Conservation (phyloP, 2,888 invertebrate species). For the Coleophora flavipennella region DNA sequence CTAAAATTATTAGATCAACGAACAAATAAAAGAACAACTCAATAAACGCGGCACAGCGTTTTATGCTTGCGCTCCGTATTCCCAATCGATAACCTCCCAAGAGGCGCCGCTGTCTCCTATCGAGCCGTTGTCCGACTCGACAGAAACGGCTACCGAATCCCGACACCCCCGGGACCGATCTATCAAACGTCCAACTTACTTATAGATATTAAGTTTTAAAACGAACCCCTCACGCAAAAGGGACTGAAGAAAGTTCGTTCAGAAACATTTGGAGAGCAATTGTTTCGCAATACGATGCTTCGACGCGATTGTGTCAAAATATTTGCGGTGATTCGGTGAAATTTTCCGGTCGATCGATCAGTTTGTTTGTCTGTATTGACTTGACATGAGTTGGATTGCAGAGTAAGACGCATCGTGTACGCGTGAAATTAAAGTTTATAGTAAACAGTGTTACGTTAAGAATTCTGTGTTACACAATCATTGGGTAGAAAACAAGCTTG, state of each 20-base stretch:
- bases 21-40: background rate
- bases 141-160: conserved; percentile 41
- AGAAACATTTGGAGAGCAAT: conserved; percentile 47
- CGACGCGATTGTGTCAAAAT: conserved; percentile 52
- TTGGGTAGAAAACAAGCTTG: too few relatives aligned
- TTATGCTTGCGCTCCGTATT: background rate
- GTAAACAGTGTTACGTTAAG: too few relatives aligned
- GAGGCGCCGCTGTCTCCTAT: conserved; percentile 29
- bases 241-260: conserved; percentile 15
- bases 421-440: conserved; percentile 55
- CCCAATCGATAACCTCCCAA: conserved; percentile 19
- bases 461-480: too few relatives aligned
- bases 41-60: conserved; percentile 6
- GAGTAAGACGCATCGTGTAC: conserved; percentile 38
- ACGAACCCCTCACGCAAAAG: conserved; percentile 36
- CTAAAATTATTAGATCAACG: background rate
- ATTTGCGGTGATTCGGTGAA: conserved; percentile 56
- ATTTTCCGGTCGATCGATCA: conserved; percentile 67
- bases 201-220: conserved; percentile 52
- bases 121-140: conserved; percentile 28
- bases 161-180: conserved; percentile 55
- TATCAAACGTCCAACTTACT: conserved; percentile 54
- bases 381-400: conserved; percentile 29
- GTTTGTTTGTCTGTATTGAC: conserved; percentile 27
- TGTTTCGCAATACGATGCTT: conserved; percentile 64